Evolutionary conservation across 2,113 vertebrate genomes (phyloP), one percentile per base, ranked within the genome.

Genomic region (Protomyctophum bolini): DNA sequence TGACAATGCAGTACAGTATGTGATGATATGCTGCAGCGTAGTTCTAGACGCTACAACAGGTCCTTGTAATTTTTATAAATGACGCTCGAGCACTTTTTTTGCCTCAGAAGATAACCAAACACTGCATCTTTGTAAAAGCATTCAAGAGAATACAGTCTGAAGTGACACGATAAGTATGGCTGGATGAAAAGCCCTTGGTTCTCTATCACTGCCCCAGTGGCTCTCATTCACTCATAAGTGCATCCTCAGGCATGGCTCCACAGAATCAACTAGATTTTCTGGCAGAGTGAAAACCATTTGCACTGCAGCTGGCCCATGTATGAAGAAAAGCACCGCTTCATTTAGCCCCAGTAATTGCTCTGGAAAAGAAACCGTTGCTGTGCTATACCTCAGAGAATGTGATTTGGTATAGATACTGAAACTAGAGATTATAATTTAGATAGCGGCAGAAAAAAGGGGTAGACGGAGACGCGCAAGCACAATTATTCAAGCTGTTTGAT

Each of bases 311-410:
- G 85, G 83, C 80, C 81, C 75, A 68, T 85, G 79, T 79, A 82
- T 64, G 61, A 81, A 87, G 83, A 83, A 84, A 86, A 82, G 79
- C 77, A 75, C 80, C 81, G 82, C 79, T 88, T 90, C 88, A 84
- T 93, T 92, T 88, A 89, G 84, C 79, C 68, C 60, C 80, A 82
- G 78, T 87, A 83, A 91, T 90, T 88, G 80, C 81, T 87, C 68
- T 69, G 76, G 69, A 85, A 69, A 73, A 82, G 80, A 82, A 83
- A 73, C 73, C 76, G 70, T 70, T 58, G 69, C 60, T 75, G 65
- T 67, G 70, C 77, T 84, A 86, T 85, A 85, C 86, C 83, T 80
- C 69, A 11, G 70, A 83, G 84, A 87, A 77, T 72, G 70, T 65
- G 72, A 81, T 82, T 74, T 75, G 72, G 75, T 80, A 57, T 68